Base-by-base conservation (phyloP, 2,797 vertebrate species). In the Alectoris magna region DNA sequence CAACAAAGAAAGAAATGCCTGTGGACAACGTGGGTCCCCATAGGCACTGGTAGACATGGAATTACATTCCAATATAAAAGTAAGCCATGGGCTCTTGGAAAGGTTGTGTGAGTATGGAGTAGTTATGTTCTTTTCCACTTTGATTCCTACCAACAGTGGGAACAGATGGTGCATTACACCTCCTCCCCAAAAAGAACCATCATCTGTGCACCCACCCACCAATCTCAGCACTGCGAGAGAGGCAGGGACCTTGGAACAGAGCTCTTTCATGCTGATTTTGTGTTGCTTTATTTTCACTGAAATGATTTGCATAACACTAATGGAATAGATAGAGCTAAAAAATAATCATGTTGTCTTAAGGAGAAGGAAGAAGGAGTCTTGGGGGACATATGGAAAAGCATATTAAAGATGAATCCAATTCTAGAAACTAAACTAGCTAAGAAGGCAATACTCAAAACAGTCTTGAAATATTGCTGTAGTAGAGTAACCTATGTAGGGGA, bases 131-230 rank as follows among this genome's bases (percentile, higher is more conserved):
- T 53, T 48, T 78, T 78, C 68, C 60, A 66, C 76, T 91, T 60
- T 90, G 83, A 79, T 86, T 91, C 44, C 67, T 71, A 49, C 60
- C 74, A 93, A 51, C 88, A 86, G 88, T 58, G 63, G 90, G 71
- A 94, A 91, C 85, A 95, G 94, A 95, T 96, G 95, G 94, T 2
- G 2, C 34, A 41, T 90, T 88, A 27, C 68, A 86, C 60, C 74
- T 79, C 74, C 83, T 93, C 68, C 90, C 77, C 77, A 78, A 88
- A 94, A 84, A 0, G 34, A 91, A 34, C 83, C 41, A 31, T 64
- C 64, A n/a, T 44, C 75, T 83, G 41, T 0, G 0, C n/a, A 85
- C 75, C 85, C 73, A 78, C 78, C 84, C 59, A 69, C 62, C 43
- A 94, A 31, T 78, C 49, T 48, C 70, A 48, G 91, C 2, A 1